phyloP scores from a whole-genome alignment of 2,888 invertebrate genomes.

The Sinopyrophorus schimmeli region DNA sequence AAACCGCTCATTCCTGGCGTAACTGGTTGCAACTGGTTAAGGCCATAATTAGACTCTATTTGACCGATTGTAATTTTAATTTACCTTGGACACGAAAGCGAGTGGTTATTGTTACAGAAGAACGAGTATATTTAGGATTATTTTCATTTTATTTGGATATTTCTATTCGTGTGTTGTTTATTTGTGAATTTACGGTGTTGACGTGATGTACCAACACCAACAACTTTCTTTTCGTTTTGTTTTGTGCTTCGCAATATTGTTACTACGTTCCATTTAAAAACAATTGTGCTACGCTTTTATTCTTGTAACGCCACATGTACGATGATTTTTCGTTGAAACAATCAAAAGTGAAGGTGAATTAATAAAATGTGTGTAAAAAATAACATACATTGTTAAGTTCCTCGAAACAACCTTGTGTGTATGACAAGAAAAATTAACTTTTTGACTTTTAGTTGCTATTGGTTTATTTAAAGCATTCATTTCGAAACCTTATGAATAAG shows the following conservation, averaged over 20 bases:
- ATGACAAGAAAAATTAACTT: background rate
- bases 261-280: background rate
- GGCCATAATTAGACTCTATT: conserved; percentile 46
- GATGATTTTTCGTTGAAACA: conserved; percentile 18
- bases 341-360: conserved; percentile 10
- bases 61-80: conserved; percentile 21
- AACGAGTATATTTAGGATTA: no score
- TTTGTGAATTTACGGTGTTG: background rate
- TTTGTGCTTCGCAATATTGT: conserved; percentile 1
- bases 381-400: conserved; percentile 37
- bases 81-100: conserved; percentile 26
- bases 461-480: background rate
- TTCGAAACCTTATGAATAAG: conserved; percentile 15
- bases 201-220: conserved; percentile 10
- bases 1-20: conserved; percentile 53
- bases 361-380: conserved; percentile 32
- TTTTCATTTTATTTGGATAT: no score
- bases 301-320: background rate
- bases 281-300: no score
- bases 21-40: conserved; percentile 53
- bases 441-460: background rate
- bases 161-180: background rate
- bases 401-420: conserved; percentile 7
- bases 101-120: no score
- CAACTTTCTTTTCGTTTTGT: conserved; percentile 6